Conservation (phyloP, 2,797 vertebrate species). For the Chlorospingus flavigularis region DNA sequence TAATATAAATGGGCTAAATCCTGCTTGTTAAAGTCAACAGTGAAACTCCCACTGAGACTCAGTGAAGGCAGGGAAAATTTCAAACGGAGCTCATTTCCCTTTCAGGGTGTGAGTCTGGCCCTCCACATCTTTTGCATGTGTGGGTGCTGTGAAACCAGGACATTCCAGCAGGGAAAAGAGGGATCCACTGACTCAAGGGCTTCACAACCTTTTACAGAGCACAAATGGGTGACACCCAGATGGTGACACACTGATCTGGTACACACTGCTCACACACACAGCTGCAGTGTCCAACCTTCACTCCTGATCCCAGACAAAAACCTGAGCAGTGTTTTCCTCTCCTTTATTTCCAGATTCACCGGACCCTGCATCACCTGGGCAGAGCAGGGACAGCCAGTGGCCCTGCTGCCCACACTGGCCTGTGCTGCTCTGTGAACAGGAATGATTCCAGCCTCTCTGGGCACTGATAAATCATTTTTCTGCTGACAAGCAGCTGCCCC, state of each 20-base stretch:
- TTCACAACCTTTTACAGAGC: background rate
- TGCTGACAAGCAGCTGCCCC: background rate
- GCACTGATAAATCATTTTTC: background rate
- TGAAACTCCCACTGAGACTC: background rate
- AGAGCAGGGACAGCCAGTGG: background rate
- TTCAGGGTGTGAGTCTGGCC: background rate
- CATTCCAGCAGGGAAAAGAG: background rate
- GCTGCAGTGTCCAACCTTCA: background rate
- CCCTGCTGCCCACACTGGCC: background rate
- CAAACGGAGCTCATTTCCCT: background rate
- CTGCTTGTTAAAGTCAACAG: background rate
- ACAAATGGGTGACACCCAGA: background rate
- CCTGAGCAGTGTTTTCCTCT: background rate
- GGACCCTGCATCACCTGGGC: background rate
- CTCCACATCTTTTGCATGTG: background rate
- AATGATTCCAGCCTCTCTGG: background rate
- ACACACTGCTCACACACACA: background rate
- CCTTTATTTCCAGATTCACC: background rate
- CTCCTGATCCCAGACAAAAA: background rate
- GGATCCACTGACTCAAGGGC: background rate
- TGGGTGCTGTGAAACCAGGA: slow-evolving; percentile 23
- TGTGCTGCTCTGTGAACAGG: background rate
- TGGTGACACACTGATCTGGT: background rate
- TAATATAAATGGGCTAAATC: slow-evolving; percentile 28
- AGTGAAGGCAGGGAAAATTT: background rate